Evolutionary conservation across 2,888 invertebrate species (phyloP), one percentile per base, ranked within the genome.

Genomic region (Aleiodes testaceus): DNA sequence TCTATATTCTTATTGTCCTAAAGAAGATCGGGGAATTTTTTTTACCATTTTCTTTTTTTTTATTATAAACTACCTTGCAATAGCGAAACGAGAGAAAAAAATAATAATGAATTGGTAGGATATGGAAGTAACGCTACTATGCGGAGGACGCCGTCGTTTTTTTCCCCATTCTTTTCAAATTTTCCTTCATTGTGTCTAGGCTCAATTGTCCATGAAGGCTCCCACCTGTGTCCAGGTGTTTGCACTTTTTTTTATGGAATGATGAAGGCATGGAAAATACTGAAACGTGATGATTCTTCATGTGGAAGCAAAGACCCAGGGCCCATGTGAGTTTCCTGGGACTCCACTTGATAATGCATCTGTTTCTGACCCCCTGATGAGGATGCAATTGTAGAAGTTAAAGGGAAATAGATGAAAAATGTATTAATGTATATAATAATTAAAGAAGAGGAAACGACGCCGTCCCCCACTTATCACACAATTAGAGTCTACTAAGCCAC

Each of bases 401-500:
- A 16, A 16, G 63, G 45, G 63, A 71, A 42, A 67, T 42, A 45
- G 49, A 53, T 49, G 59, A n/a, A 44, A 42, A 61, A 69, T 66
- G 49, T 5, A 42, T 61, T 64, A 70, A 55, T 72, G 20, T 49
- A 55, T 65, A 64, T 30, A 42, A 53, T 66, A 50, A 50, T 16
- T 36, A 53, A 22, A 45, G 52, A 64, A 61, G 22, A 59, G 63
- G 49, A 63, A 49, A 69, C 47, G 47, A 78, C 80, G 78, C 80
- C 83, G 82, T 82, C 81, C 80, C 75, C 79, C 81, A 76, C 76
- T 82, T 85, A 85, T 85, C 85, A 85, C 85, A 85, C 83, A 80
- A 81, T 82, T 82, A 79, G 80, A 84, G 81, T 82, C 81, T 80
- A 79, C 78, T 71, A 79, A 79, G 79, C 75, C 78, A 79, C 74